A percentile compares a stretch with the other conserved stretches of the same genome.
Conservation (phyloP, 2,888 invertebrate genomes). For the Agrochola circellaris region DNA sequence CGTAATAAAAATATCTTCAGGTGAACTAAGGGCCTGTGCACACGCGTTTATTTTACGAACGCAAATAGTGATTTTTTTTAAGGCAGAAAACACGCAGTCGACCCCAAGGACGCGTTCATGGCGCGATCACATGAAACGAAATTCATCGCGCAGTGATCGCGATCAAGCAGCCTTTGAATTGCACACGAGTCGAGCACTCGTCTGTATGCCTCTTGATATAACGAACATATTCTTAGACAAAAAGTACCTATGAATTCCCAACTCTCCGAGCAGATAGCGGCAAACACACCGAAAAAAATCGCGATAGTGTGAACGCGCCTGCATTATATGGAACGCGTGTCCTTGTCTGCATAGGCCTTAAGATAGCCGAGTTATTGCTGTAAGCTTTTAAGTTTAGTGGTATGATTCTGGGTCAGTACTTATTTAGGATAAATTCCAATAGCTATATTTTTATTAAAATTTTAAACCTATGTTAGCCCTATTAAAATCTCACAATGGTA, state of each 20-base stretch:
- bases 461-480: conserved; percentile 11
- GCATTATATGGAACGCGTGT: neutral
- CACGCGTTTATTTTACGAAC: neutral
- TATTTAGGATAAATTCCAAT: neutral
- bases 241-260: neutral
- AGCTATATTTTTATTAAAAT: neutral
- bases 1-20: conserved; percentile 23
- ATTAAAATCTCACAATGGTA: conserved; percentile 41
- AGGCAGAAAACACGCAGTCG: neutral
- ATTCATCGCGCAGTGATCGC: no score
- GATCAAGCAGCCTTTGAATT: neutral
- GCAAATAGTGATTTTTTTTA: neutral
- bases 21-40: neutral
- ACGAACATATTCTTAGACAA: neutral
- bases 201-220: neutral
- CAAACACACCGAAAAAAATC: neutral
- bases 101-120: no score
- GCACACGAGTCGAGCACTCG: no score
- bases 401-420: conserved; percentile 3
- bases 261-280: neutral
- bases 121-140: neutral
- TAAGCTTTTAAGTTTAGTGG: conserved; percentile 24
- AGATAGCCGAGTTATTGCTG: conserved; percentile 13
- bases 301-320: neutral
- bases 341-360: neutral